Conservation (phyloP, 2,888 invertebrate species). For the Odontothrips loti region DNA sequence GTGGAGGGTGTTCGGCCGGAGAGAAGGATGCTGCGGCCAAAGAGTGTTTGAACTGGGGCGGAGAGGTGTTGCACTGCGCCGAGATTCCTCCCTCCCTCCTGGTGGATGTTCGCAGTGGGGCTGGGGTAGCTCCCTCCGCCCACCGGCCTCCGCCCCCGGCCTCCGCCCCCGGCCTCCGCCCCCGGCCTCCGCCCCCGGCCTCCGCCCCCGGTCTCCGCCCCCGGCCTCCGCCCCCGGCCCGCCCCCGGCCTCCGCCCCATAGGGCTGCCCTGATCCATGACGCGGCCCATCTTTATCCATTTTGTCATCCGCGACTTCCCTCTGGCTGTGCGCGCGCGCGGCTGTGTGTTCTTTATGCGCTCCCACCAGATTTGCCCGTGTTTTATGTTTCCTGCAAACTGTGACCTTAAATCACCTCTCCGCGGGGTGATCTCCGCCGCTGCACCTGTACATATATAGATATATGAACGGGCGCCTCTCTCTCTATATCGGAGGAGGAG, state of each 20-base stretch:
- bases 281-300: slow-evolving; percentile 6
- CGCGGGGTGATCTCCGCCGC: not conserved
- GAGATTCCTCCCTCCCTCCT: not conserved
- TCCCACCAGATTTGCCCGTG: not conserved
- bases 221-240: no score
- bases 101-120: no score
- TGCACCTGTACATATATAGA: no score
- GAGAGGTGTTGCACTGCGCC: not conserved
- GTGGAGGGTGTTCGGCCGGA: no score
- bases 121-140: no score
- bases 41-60: not conserved
- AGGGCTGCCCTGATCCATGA: not conserved
- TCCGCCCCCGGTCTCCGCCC: no score
- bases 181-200: no score
- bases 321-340: not conserved
- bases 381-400: slow-evolving; percentile 1
- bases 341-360: not conserved
- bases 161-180: no score
- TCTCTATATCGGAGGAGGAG: not conserved
- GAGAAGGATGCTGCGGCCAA: no score
- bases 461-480: no score
- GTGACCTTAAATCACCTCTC: not conserved
- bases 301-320: not conserved
- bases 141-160: no score
- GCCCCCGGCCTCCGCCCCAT: not conserved